These are phyloP conservation scores for Baronia brevicornis DNA, from an alignment of 2,888 invertebrate genomes.

Conservation along the genomic window DNA sequence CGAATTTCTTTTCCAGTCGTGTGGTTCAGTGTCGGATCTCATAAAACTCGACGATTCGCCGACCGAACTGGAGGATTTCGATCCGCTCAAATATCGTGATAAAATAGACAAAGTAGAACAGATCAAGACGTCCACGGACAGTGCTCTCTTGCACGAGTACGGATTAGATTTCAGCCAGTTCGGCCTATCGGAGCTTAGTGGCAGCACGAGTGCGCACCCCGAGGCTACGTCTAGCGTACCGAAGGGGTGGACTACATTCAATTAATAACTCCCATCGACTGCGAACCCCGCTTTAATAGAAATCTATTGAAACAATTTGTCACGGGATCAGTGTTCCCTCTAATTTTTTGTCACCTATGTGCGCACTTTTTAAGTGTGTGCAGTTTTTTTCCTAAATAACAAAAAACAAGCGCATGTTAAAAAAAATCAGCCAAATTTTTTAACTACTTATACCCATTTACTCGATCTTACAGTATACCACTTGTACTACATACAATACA, in stretches of 20 bases:
- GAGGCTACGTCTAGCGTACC: slow-evolving; percentile 42
- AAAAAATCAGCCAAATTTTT: too few relatives aligned
- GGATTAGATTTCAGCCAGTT: slow-evolving; percentile 80
- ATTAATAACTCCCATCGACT: slow-evolving; percentile 30
- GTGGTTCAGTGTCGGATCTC: slow-evolving; percentile 61
- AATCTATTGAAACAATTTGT: slow-evolving; percentile 7
- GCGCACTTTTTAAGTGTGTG: too few relatives aligned
- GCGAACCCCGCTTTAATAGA: slow-evolving; percentile 2
- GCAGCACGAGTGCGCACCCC: slow-evolving; percentile 31
- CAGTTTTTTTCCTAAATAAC: too few relatives aligned
- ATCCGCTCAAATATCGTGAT: slow-evolving; percentile 57
- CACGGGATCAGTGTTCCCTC: too few relatives aligned
- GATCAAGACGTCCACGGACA: slow-evolving; percentile 68
- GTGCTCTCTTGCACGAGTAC: slow-evolving; percentile 82
- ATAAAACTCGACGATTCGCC: slow-evolving; percentile 66
- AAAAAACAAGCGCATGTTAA: too few relatives aligned
- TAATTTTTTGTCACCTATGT: too few relatives aligned
- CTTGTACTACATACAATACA: too few relatives aligned
- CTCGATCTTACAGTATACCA: too few relatives aligned
- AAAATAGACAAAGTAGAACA: slow-evolving; percentile 46
- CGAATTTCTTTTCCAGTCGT: slow-evolving; percentile 62
- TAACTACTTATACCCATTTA: too few relatives aligned
- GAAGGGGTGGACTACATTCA: slow-evolving; percentile 65
- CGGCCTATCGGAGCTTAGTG: slow-evolving; percentile 62
- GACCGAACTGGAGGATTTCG: slow-evolving; percentile 59